Evolutionary conservation across 2,113 vertebrate species (phyloP), one percentile per base, ranked within the genome.

Genomic region (Sebastes schlegelii): DNA sequence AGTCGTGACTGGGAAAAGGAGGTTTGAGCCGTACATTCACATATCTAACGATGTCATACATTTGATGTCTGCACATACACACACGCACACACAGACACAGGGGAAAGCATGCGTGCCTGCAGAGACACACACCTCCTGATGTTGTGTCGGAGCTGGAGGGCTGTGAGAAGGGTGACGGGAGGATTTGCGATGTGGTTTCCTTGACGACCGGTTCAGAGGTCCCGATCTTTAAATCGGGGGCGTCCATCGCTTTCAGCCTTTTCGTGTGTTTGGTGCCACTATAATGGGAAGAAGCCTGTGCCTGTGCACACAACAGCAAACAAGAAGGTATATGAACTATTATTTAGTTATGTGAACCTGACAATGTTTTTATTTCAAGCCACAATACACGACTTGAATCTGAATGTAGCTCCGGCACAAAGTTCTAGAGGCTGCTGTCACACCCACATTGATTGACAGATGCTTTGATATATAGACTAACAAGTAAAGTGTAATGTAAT

Each of bases 231-330:
- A 95, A 95, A 96, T 97, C 97, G 88, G 96, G 94, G 94, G 96
- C 89, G 89, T 98, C 97, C 96, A 96, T 93, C 90, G 96, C 95
- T 96, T 97, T 98, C 92, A 98, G 96, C 96, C 96, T 97, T 95
- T 97, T 98, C 81, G 96, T 95, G 87, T 98, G 97, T 94, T 97
- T 97, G 92, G 95, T 97, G 94, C 97, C 96, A 92, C 96, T 97
- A 93, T 97, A 97, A 96, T 97, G 97, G 92, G 96, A 96, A 84
- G 96, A 95, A 88, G 97, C 96, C 96, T 98, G 97, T 89, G 92
- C 97, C 97, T 98, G 96, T 93, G 96, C 94, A 96, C 93, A 16
- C 69, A 91, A 88, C 34, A 77, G 42, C 23, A 84, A 80, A 83
- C 62, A 75, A 77, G 40, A 79, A 19, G 49, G 26, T 26, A 66